Base-by-base conservation (phyloP, 2,888 invertebrate genomes). In the Limnephilus marmoratus region DNA sequence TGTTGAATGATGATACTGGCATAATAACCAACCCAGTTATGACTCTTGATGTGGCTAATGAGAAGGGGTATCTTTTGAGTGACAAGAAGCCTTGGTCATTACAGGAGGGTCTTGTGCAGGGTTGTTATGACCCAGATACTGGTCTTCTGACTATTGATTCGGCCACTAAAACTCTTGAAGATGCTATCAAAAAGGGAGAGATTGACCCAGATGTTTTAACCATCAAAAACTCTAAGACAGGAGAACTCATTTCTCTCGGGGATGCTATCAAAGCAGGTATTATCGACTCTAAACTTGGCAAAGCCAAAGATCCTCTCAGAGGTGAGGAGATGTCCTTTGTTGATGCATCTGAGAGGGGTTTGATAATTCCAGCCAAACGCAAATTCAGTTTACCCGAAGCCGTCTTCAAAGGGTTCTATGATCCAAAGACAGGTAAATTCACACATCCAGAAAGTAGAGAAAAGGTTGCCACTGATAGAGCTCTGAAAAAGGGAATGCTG, bases 391-490 rank as follows among this genome's bases (percentile, higher is more conserved):
- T 99, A 49, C 98, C 98, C 0, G 98, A 98, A 95, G 99, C 99
- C 2, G 97, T 99, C n/a, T 98, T 98, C 94, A 98, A 98, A 95
- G 98, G 98, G n/a, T 97, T 98, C 93, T 99, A 98, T 94, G 98
- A 99, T 96, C 97, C 98, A 0, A 97, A 97, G 94, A 97, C 98
- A 80, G 98, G 99, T 87, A 97, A 98, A 94, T 98, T 98, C 94
- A 97, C 97, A 81, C 98, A 98, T 95, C 97, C 98, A 3, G 97
- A 97, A 94, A 98, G 97, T n/a, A 97, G 97, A 94, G 98, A 98
- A 95, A 97, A 98, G 94, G 95, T 98, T 93, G 97, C 97, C 94
- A 97, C 98, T 90, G 98, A 98, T 95, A 97, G 98, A 94, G 99
- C 99, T 91, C 98, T 99, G 94, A 97, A 97, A 94, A 97, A 98